Conservation (phyloP, 1,140 invertebrate genomes). For the Eriosoma lanigerum region DNA sequence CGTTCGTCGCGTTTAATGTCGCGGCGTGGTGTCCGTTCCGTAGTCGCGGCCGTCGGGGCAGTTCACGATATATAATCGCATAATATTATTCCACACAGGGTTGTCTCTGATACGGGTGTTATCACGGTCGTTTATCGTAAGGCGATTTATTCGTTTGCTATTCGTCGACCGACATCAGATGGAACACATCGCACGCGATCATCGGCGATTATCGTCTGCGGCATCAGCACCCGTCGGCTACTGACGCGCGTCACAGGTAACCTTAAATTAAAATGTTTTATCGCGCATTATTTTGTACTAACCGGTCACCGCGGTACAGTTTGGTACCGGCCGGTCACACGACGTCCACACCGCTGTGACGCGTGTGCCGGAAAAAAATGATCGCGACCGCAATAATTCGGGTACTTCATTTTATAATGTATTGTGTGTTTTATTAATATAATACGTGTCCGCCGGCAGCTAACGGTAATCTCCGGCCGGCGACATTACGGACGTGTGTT, state of each 20-base stretch:
- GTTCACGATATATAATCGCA: too few species aligned
- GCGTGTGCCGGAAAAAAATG: not conserved
- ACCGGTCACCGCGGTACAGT: not conserved
- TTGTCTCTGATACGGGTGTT: too few species aligned
- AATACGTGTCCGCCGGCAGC: too few species aligned
- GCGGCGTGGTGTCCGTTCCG: not conserved
- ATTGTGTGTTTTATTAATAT: too few species aligned
- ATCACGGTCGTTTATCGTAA: not conserved
- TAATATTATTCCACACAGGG: too few species aligned
- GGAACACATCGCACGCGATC: not conserved
- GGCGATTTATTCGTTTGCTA: too few species aligned
- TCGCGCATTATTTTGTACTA: not conserved
- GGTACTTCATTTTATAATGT: too few species aligned
- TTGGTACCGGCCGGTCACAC: too few species aligned
- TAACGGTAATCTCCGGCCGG: too few species aligned
- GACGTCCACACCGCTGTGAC: not conserved
- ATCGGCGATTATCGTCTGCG: not conserved
- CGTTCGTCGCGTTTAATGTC: not conserved
- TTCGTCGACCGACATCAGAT: not conserved
- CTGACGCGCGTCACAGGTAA: slow-evolving; percentile 16
- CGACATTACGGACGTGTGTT: too few species aligned
- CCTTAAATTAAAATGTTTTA: not conserved
- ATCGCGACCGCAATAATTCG: too few species aligned
- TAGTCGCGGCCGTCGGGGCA: not conserved
- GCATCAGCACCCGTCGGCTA: not conserved